Evolutionary conservation across 1,140 invertebrate species (phyloP).

Genomic region (Leptopilina clavipes): DNA sequence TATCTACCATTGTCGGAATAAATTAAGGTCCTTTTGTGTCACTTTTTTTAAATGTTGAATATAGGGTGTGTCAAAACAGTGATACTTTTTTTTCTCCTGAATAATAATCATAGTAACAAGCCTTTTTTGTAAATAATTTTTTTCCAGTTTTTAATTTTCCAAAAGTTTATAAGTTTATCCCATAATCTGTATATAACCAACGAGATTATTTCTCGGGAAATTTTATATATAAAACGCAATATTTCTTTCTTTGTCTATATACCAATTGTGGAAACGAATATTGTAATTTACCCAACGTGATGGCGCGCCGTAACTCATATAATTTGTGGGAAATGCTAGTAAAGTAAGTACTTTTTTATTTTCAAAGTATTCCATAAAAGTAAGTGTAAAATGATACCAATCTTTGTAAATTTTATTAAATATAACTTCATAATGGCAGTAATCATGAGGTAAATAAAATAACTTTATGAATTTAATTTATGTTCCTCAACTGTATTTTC

Average conservation of each 20-base stretch:
- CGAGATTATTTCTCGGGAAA: not conserved
- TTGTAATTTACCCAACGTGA: not conserved
- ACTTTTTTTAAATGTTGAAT: not conserved
- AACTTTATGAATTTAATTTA: constrained; percentile 3
- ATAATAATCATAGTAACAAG: too few relatives aligned
- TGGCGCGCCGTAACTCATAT: not conserved
- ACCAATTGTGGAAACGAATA: not conserved
- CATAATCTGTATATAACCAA: too few relatives aligned
- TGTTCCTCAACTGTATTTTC: not conserved
- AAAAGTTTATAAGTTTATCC: too few relatives aligned
- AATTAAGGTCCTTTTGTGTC: constrained; percentile 11
- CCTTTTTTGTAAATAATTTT: not conserved
- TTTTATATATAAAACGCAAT: not conserved
- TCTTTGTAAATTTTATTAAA: constrained; percentile 3
- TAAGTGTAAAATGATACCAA: constrained; percentile 6
- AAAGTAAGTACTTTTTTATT: not conserved
- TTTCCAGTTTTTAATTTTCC: too few relatives aligned
- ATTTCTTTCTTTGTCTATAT: not conserved
- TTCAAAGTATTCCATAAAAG: not conserved
- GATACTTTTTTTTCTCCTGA: too few relatives aligned
- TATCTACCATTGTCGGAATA: not conserved
- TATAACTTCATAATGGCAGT: not conserved
- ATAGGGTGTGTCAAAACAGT: not conserved
- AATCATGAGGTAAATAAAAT: not conserved
- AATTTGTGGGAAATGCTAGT: not conserved